phyloP scores from a whole-genome alignment of 2,113 vertebrate genomes.

The Chionomys nivalis region DNA sequence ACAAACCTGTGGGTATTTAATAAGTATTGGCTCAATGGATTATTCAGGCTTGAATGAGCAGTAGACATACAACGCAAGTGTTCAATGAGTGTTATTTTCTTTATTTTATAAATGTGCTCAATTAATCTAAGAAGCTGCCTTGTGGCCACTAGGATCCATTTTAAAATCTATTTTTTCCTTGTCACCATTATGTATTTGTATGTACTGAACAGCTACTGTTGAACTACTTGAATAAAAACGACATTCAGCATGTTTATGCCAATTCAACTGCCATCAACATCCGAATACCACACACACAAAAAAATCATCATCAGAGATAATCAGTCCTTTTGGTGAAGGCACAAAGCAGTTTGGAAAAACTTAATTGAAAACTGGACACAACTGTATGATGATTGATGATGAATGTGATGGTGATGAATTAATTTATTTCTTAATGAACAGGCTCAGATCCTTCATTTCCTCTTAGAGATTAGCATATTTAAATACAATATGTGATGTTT shows the following conservation, averaged over 20 bases:
- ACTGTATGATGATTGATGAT: slow-evolving; percentile 66
- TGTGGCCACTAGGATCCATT: slow-evolving; percentile 41
- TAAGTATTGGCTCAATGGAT: not conserved
- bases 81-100: not conserved
- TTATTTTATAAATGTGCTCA: not conserved
- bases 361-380: slow-evolving; percentile 81
- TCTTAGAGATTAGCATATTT: slow-evolving; percentile 78
- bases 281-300: slow-evolving; percentile 68
- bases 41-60: not conserved
- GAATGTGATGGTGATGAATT: slow-evolving; percentile 80
- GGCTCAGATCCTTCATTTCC: slow-evolving; percentile 77
- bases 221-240: slow-evolving; percentile 78
- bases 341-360: slow-evolving; percentile 72
- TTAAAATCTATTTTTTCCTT: slow-evolving; percentile 54
- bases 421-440: slow-evolving; percentile 83
- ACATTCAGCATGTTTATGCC: slow-evolving; percentile 78
- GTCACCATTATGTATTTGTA: slow-evolving; percentile 75
- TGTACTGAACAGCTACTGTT: slow-evolving; percentile 63
- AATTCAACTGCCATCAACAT: slow-evolving; percentile 74
- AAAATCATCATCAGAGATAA: slow-evolving; percentile 81
- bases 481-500: slow-evolving; percentile 77
- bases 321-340: slow-evolving; percentile 72
- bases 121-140: slow-evolving; percentile 9
- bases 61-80: not conserved
- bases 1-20: not conserved